These are phyloP conservation scores for Schizotus pectinicornis DNA, from an alignment of 2,888 invertebrate species.

Conservation along the genomic window DNA sequence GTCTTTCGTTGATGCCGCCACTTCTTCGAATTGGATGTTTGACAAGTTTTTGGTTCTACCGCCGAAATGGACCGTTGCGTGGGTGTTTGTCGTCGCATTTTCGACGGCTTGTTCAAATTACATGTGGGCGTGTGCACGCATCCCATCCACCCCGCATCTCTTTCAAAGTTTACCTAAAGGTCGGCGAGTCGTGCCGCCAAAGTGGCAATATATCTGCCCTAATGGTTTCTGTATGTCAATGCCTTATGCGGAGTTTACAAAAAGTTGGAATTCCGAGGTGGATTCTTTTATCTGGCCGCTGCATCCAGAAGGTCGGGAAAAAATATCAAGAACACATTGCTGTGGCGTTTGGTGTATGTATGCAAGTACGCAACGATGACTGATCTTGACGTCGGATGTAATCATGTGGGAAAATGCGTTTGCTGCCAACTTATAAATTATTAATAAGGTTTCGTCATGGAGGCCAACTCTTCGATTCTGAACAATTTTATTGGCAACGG, in stretches of 20 bases:
- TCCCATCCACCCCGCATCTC: neutral
- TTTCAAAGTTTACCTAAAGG: slow-evolving; percentile 4
- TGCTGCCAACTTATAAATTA: too few species aligned
- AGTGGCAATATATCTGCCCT: slow-evolving; percentile 21
- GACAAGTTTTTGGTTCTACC: neutral
- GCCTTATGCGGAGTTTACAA: slow-evolving; percentile 19
- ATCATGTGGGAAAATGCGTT: too few species aligned
- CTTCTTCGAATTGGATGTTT: too few species aligned
- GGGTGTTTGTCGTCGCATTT: neutral
- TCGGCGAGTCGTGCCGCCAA: slow-evolving; percentile 17
- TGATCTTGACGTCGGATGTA: too few species aligned
- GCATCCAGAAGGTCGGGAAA: too few species aligned
- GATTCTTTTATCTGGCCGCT: neutral
- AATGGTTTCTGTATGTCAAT: slow-evolving; percentile 27
- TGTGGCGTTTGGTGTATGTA: too few species aligned
- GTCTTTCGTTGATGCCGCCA: neutral
- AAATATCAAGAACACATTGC: too few species aligned
- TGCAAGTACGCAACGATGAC: too few species aligned
- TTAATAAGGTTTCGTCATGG: too few species aligned
- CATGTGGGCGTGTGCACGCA: neutral
- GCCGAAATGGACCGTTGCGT: neutral
- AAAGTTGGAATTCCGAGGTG: slow-evolving; percentile 17
- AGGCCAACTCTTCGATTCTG: too few species aligned
- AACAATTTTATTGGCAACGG: too few species aligned
- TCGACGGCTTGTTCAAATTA: too few species aligned